Base-by-base conservation (phyloP, 2,797 vertebrate genomes). In the Phoeniculus purpureus region DNA sequence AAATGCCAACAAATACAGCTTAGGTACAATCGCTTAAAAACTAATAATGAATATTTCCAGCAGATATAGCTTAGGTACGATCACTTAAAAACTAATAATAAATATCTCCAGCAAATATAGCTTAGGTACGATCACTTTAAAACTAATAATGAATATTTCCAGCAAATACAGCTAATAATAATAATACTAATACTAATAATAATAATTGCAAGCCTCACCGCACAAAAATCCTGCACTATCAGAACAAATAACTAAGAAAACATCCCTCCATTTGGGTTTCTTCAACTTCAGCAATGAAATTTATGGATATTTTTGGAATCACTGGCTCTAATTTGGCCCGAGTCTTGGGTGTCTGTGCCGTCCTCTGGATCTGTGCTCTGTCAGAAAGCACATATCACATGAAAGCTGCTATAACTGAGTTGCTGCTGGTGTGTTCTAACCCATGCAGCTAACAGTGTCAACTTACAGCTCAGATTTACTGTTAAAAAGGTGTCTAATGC, bases 371-470 rank as follows among this genome's bases (percentile, higher is more conserved):
- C 31, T 47, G 19, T 67, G 45, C 48, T 67, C 72, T 76, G 54
- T 58, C 50, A 81, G 54, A 43, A 58, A 72, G 25, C 3, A 43
- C 43, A 43, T 34, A 26, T 60, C 9, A 3, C 9, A 58, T 7
- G 25, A 73, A 73, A 71, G 12, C 21, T 40, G 14, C 8, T 67
- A 54, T 27, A 85, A 81, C 2, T 34, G 20, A 6, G 18, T 50
- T 55, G 58, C 31, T 0, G 0, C 32, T 1, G 0, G 12, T 45
- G 43, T 32, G 14, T 27, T 85, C 56, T 56, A 67, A 74, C 43
- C 27, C 48, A 25, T 15, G 34, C 32, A 72, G 66, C 32, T 66
- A 52, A 52, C 6, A 72, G 26, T 7, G 9, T 55, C 59, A 65
- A 10, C 5, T 75, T 45, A 51, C 9, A 65, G 22, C 14, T 61